Conservation (phyloP, 2,113 vertebrate species). For the Chelonoidis abingdonii region DNA sequence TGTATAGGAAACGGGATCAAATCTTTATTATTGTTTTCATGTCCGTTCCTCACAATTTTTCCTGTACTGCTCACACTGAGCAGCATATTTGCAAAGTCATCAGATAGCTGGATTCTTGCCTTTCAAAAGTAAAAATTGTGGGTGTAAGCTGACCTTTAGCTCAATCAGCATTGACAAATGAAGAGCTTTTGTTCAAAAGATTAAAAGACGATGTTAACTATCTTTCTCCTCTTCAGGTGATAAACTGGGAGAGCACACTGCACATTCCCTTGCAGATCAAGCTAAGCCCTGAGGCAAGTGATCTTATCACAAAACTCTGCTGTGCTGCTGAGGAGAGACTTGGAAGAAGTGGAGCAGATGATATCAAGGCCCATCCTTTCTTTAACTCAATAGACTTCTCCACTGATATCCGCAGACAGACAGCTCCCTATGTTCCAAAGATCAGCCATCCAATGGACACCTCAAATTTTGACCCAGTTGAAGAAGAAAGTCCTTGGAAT, state of each 20-base stretch:
- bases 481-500: constrained; percentile 92
- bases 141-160: neutral
- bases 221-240: constrained; percentile 84
- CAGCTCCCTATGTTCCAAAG: constrained; percentile 94
- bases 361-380: constrained; percentile 96
- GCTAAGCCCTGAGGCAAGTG: constrained; percentile 91
- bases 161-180: neutral
- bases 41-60: neutral
- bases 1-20: neutral
- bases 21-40: neutral
- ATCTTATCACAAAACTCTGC: constrained; percentile 95
- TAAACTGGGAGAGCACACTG: constrained; percentile 97
- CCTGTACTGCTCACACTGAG: neutral
- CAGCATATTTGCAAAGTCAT: neutral
- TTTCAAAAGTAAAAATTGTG: neutral
- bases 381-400: constrained; percentile 93
- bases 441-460: constrained; percentile 99
- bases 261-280: constrained; percentile 95
- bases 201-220: neutral
- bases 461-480: constrained; percentile 98
- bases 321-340: constrained; percentile 93
- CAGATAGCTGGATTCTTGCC: neutral
- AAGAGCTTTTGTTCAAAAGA: neutral
- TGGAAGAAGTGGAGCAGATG: constrained; percentile 91
- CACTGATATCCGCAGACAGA: constrained; percentile 92